Percentiles rank a stretch among this genome's conserved stretches.
phyloP scores from a whole-genome alignment of 2,797 vertebrate species.

The Parotocinclus haroldoi region DNA sequence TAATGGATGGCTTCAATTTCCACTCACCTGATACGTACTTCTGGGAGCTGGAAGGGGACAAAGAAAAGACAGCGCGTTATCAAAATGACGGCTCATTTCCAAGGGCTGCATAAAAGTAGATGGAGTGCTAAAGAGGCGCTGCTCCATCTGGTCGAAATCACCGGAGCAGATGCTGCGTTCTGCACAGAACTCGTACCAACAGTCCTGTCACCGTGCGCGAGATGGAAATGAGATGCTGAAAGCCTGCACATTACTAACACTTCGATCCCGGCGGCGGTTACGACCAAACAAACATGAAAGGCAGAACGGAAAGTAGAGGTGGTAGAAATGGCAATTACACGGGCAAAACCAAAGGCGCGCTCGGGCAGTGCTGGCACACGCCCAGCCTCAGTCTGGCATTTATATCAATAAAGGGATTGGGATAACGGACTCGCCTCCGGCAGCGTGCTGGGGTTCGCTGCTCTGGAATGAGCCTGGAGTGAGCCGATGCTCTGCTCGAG shows the following conservation, averaged over 20 bases:
- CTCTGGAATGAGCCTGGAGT: constrained; percentile 56
- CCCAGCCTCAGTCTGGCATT: background rate
- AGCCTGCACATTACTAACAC: constrained; percentile 13
- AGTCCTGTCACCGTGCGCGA: background rate
- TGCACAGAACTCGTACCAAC: background rate
- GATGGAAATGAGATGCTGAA: constrained; percentile 15
- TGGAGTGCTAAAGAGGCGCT: background rate
- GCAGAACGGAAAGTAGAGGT: constrained; percentile 1
- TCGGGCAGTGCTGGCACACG: background rate
- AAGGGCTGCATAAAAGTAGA: background rate
- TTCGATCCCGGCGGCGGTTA: background rate
- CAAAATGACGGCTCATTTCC: constrained; percentile 15
- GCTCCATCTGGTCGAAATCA: constrained; percentile 22
- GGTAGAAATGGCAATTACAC: background rate
- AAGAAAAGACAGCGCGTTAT: constrained; percentile 33
- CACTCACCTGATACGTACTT: constrained; percentile 69
- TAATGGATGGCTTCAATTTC: constrained; percentile 22
- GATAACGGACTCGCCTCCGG: constrained; percentile 58
- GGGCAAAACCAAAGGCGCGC: background rate
- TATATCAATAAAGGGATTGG: constrained; percentile 1
- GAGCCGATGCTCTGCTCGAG: constrained; percentile 64
- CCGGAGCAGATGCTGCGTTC: constrained; percentile 26
- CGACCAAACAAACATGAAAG: constrained; percentile 9
- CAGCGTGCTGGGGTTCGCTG: constrained; percentile 44
- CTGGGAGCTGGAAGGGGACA: constrained; percentile 71